These are phyloP conservation scores for Mesaphorura yosii DNA, from an alignment of 1,140 invertebrate species.

Conservation along the genomic window DNA sequence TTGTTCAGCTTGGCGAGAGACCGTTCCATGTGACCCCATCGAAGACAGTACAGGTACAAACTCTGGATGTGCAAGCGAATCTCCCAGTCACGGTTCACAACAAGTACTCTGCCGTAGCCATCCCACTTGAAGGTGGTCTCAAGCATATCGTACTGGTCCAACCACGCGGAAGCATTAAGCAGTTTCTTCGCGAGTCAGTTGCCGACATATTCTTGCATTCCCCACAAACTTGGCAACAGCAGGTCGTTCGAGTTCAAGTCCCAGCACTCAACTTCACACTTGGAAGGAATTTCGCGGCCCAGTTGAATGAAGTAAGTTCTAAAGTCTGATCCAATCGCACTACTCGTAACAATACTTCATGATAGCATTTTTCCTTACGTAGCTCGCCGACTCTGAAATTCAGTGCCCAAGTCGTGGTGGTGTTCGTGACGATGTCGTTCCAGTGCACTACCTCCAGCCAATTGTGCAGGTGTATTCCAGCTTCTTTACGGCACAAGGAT, in stretches of 20 bases:
- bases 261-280: conserved; percentile 1
- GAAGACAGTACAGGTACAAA: neutral
- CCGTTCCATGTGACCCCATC: neutral
- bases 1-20: neutral
- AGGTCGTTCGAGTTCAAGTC: conserved; percentile 2
- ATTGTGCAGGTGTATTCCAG: neutral
- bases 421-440: neutral
- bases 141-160: conserved; percentile 2
- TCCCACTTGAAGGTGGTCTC: neutral
- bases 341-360: neutral
- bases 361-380: neutral
- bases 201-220: conserved; percentile 2
- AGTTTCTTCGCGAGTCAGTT: neutral
- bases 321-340: neutral
- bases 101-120: conserved; percentile 1
- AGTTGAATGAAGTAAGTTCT: neutral
- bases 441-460: neutral
- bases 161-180: neutral
- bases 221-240: neutral
- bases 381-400: neutral
- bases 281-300: neutral
- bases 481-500: neutral
- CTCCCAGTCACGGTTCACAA: neutral
- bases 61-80: neutral
- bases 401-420: neutral